These are phyloP conservation scores for Lepus townsendii DNA, from an alignment of 2,797 vertebrate species.

Conservation along the genomic window DNA sequence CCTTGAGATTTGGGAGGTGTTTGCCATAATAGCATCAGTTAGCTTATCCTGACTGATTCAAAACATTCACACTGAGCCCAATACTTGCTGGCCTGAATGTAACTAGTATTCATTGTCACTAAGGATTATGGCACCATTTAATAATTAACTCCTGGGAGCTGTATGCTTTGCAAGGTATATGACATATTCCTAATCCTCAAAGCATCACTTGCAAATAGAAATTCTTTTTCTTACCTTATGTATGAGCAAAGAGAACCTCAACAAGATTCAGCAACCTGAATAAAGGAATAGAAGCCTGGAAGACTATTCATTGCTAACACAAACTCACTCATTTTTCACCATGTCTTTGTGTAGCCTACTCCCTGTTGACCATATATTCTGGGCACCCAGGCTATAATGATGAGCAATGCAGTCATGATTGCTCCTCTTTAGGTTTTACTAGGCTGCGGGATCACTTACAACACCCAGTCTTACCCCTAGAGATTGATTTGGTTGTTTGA, in stretches of 20 bases:
- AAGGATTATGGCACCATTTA: not conserved
- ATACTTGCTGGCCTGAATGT: not conserved
- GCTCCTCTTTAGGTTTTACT: not conserved
- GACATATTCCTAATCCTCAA: not conserved
- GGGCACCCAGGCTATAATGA: not conserved
- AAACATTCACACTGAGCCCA: not conserved
- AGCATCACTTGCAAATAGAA: not conserved
- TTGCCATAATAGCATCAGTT: not conserved
- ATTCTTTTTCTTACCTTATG: not conserved
- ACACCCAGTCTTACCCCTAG: not conserved
- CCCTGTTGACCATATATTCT: not conserved
- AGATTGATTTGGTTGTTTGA: not conserved
- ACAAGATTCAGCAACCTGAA: not conserved
- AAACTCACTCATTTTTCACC: constrained; percentile 11
- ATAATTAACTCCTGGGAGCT: not conserved
- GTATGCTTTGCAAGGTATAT: not conserved
- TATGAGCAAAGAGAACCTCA: not conserved
- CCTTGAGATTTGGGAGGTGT: not conserved
- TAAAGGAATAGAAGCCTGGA: not conserved
- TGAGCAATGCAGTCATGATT: not conserved
- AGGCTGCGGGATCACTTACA: not conserved
- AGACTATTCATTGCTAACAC: not conserved
- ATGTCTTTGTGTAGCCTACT: not conserved
- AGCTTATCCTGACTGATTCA: not conserved
- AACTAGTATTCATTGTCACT: not conserved